A percentile compares a stretch with the other conserved stretches of the same genome.
These are phyloP conservation scores for Malurus melanocephalus DNA, from an alignment of 2,113 vertebrate species.

Conservation along the genomic window DNA sequence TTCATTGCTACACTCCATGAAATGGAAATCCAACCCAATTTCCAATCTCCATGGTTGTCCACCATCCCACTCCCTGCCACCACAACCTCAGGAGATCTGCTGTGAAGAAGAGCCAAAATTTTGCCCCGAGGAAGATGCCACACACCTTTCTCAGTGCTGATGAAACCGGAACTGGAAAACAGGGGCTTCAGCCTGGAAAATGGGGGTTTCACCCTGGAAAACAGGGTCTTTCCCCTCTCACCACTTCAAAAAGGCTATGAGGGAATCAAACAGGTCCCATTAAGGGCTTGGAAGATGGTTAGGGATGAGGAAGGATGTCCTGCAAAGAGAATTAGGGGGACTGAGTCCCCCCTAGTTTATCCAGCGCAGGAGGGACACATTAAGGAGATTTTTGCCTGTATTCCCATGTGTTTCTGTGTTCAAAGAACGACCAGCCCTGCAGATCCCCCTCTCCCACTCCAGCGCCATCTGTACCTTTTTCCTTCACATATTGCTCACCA, in stretches of 20 bases:
- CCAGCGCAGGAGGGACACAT: background rate
- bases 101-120: background rate
- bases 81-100: background rate
- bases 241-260: background rate
- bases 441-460: background rate
- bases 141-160: fast-evolving
- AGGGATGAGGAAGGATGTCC: background rate
- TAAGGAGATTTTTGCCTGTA: background rate
- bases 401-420: background rate
- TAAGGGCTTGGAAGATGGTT: background rate
- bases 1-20: background rate
- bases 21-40: background rate
- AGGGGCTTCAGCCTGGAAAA: background rate
- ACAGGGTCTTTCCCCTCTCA: background rate
- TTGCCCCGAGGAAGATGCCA: background rate
- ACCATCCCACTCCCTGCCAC: background rate
- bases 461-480: background rate
- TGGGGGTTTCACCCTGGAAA: background rate
- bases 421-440: background rate
- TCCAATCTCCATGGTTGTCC: background rate
- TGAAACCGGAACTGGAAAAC: background rate
- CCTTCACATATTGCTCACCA: background rate
- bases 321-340: background rate
- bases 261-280: background rate
- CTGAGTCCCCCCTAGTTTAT: background rate